These are phyloP conservation scores for Anarrhichthys ocellatus DNA, from an alignment of 2,113 vertebrate species.

Conservation along the genomic window DNA sequence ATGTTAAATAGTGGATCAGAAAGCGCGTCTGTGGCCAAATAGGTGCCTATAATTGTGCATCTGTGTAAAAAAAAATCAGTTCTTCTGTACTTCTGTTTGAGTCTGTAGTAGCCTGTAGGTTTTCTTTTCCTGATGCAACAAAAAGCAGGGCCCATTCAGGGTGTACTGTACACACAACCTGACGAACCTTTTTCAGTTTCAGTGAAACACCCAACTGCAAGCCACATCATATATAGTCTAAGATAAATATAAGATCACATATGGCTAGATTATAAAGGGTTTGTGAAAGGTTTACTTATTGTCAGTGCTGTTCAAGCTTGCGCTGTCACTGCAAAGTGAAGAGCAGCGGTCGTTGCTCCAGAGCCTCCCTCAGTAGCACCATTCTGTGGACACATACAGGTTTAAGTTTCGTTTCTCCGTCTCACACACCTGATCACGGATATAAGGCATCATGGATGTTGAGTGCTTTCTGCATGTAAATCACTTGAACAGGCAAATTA, in stretches of 20 bases:
- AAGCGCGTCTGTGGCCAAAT: background rate
- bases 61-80: background rate
- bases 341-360: conserved; percentile 24
- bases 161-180: background rate
- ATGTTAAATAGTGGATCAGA: background rate
- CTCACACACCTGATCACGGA: background rate
- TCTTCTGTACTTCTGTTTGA: background rate
- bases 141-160: conserved; percentile 28
- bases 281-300: background rate
- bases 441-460: background rate
- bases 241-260: background rate
- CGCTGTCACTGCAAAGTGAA: conserved; percentile 6
- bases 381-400: background rate
- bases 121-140: conserved; percentile 56
- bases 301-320: background rate
- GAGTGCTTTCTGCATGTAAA: background rate
- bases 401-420: conserved; percentile 54
- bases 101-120: conserved; percentile 7
- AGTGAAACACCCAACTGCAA: background rate
- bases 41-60: background rate
- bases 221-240: background rate
- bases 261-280: background rate
- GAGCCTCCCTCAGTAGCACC: conserved; percentile 27
- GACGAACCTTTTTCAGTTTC: background rate
- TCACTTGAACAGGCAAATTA: background rate